Conservation (phyloP, 2,888 invertebrate genomes). For the Drosophila acutilabella region DNA sequence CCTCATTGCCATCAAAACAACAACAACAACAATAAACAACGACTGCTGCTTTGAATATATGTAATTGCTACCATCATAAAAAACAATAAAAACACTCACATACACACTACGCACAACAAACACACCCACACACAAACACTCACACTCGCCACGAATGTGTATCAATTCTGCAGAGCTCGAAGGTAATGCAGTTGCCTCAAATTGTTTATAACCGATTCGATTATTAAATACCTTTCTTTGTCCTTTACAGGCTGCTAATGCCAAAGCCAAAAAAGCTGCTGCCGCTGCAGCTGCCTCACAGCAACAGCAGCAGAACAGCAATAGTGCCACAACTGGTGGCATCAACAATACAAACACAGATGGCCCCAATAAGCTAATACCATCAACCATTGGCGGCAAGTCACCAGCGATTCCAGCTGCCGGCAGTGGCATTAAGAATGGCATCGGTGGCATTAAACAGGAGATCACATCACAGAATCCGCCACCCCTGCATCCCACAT, state of each 20-base stretch:
- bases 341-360: constrained; percentile 32
- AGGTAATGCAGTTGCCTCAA: constrained; percentile 70
- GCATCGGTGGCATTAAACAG: constrained; percentile 68
- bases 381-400: constrained; percentile 48
- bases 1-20: constrained; percentile 44
- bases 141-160: constrained; percentile 23
- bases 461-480: constrained; percentile 79
- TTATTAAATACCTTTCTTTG: constrained; percentile 3
- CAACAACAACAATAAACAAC: constrained; percentile 46
- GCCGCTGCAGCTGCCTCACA: constrained; percentile 81
- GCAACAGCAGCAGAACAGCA: constrained; percentile 31
- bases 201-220: not conserved
- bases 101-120: constrained; percentile 24
- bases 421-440: constrained; percentile 67
- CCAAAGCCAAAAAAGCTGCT: constrained; percentile 85
- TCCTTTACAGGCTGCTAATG: constrained; percentile 80
- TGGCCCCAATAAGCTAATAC: constrained; percentile 37
- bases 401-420: constrained; percentile 34
- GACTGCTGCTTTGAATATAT: constrained; percentile 48
- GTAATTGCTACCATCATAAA: constrained; percentile 41
- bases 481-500: constrained; percentile 80
- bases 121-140: constrained; percentile 20
- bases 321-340: constrained; percentile 14
- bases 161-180: constrained; percentile 74
- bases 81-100: constrained; percentile 20